phyloP scores from a whole-genome alignment of 2,113 vertebrate genomes.

The Phocoena phocoena region DNA sequence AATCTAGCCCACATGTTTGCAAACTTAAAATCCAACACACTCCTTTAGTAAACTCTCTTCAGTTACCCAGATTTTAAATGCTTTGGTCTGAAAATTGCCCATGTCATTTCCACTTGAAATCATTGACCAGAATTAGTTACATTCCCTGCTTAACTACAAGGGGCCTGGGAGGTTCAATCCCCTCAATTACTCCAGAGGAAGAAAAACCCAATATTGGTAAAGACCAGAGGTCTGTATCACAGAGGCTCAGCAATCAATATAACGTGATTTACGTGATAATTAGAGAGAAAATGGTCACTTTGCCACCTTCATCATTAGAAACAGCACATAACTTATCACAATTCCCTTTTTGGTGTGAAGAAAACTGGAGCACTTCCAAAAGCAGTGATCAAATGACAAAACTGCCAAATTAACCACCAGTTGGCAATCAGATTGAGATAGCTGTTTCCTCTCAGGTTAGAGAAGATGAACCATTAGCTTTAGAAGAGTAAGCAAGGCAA shows the following conservation, averaged over 20 bases:
- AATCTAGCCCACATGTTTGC: background rate
- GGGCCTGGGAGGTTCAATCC: background rate
- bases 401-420: constrained; percentile 50
- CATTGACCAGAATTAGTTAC: background rate
- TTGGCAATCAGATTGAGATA: constrained; percentile 11
- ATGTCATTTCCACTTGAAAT: background rate
- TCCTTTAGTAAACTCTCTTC: background rate
- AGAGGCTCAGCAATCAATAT: background rate
- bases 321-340: background rate
- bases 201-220: background rate
- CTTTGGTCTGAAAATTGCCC: background rate
- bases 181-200: background rate
- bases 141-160: background rate
- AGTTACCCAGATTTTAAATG: background rate
- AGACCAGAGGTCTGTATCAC: background rate
- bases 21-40: background rate
- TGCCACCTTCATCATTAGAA: background rate
- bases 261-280: background rate
- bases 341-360: background rate
- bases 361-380: constrained; percentile 11
- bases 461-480: constrained; percentile 20
- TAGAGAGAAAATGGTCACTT: background rate
- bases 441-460: background rate
- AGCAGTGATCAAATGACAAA: constrained; percentile 37
- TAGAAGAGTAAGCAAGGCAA: background rate